Percentiles rank a stretch among this genome's conserved stretches.
phyloP scores from a whole-genome alignment of 2,797 vertebrate species.

The Silurus aristotelis region DNA sequence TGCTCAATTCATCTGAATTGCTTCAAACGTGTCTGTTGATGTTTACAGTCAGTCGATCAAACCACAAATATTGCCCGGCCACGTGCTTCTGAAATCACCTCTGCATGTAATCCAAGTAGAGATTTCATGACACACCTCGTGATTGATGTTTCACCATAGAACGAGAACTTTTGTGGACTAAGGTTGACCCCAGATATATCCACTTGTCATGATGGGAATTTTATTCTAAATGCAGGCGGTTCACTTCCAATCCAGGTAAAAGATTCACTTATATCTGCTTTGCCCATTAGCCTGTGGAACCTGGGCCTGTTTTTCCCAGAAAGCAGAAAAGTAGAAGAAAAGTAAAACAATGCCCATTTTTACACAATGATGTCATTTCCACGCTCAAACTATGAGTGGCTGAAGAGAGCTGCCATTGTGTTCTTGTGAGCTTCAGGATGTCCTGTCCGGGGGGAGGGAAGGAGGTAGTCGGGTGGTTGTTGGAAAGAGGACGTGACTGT shows the following conservation, averaged over 20 bases:
- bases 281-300: neutral
- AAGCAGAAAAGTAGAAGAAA: constrained; percentile 49
- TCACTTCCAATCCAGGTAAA: neutral
- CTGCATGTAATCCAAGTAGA: neutral
- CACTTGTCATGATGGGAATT: neutral
- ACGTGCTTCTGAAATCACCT: neutral
- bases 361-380: constrained; percentile 80
- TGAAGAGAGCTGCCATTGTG: constrained; percentile 86
- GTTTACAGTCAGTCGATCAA: no score
- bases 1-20: neutral
- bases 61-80: neutral
- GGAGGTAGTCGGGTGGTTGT: constrained; percentile 54
- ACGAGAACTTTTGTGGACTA: neutral
- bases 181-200: neutral
- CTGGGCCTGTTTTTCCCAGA: constrained; percentile 60
- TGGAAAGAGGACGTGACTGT: constrained; percentile 75
- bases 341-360: constrained; percentile 77
- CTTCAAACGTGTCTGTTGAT: neutral
- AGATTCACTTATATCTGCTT: constrained; percentile 18
- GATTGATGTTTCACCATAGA: neutral
- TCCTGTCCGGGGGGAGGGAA: constrained; percentile 80
- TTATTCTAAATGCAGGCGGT: neutral
- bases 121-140: neutral
- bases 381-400: constrained; percentile 70
- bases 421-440: constrained; percentile 94